phyloP scores from a whole-genome alignment of 1,140 invertebrate genomes.

The Caerostris darwini region DNA sequence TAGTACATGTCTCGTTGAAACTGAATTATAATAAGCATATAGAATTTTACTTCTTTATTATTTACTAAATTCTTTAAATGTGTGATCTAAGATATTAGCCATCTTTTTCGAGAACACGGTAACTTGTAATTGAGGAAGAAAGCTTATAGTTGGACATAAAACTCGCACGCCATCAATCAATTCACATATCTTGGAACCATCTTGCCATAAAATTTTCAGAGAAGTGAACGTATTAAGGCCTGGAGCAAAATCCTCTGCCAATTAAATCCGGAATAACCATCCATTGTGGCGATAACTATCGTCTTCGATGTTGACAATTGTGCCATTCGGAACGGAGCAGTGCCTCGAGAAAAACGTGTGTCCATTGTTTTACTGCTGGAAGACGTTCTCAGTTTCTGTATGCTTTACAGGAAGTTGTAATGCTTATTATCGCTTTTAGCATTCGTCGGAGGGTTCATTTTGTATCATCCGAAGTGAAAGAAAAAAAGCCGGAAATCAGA shows the following conservation, averaged over 20 bases:
- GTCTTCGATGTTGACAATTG: neutral
- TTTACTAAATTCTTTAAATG: too few species aligned
- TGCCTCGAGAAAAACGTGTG: neutral
- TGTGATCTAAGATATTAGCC: too few species aligned
- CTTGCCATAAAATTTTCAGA: neutral
- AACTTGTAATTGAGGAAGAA: neutral
- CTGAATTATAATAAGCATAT: too few species aligned
- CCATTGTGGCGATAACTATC: neutral
- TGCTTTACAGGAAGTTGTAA: neutral
- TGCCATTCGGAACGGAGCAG: neutral
- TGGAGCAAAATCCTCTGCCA: neutral
- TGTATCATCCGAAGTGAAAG: neutral
- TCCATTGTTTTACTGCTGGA: neutral
- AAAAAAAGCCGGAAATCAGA: neutral
- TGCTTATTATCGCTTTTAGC: neutral
- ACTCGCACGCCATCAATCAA: neutral
- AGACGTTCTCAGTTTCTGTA: neutral
- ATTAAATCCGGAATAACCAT: neutral
- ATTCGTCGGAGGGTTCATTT: neutral
- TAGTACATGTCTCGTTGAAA: too few species aligned
- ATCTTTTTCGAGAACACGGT: too few species aligned
- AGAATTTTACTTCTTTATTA: too few species aligned
- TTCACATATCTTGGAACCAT: neutral
- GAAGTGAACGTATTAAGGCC: neutral
- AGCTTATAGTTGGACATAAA: neutral